Evolutionary conservation across 2,113 vertebrate species (phyloP), one percentile per base, ranked within the genome.

Genomic region (Indicator indicator): DNA sequence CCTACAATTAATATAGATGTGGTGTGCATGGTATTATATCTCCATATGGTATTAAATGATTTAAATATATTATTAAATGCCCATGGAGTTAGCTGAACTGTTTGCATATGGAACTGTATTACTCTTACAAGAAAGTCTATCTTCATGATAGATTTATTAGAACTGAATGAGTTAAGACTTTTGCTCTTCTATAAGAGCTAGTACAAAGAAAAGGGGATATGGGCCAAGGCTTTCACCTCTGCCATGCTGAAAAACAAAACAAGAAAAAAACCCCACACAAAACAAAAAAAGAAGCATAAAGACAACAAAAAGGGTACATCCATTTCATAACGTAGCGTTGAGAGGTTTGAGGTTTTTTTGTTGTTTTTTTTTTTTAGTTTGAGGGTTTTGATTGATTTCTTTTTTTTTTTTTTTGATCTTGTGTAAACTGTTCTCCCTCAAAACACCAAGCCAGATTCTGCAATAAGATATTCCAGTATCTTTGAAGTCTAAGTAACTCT

Each of bases 31-130:
- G 36, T 28, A 72, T 28, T 76, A 85, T 68, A 42, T 36, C 85
- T 59, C 42, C 46, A 62, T 28, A 70, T 36, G 33, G 33, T 77
- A 86, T 71, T 84, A 82, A 85, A 80, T 64, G 12, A 86, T 38
- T 87, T 55, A 89, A 95, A 78, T 72, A 59, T 46, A 83, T 68
- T 69, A 85, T 65, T 56, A 94, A 93, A 89, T 85, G 40, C 17
- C 84, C 24, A 59, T 67, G n/a, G 46, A 93, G 56, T 83, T 92
- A 83, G 73, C 16, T 38, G 81, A 90, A 89, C 30, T 80, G 54
- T 76, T 19, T 94, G 62, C 64, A 86, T 23, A 86, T 30, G 40
- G 23, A 71, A 90, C 40, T 77, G 81, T 44, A 86, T 91, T 85
- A 69, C 79, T 30, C 74, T 86, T 32, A 81, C 9, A 86, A 85